Conservation (phyloP, 2,888 invertebrate species). For the Sminthurinus aureus region DNA sequence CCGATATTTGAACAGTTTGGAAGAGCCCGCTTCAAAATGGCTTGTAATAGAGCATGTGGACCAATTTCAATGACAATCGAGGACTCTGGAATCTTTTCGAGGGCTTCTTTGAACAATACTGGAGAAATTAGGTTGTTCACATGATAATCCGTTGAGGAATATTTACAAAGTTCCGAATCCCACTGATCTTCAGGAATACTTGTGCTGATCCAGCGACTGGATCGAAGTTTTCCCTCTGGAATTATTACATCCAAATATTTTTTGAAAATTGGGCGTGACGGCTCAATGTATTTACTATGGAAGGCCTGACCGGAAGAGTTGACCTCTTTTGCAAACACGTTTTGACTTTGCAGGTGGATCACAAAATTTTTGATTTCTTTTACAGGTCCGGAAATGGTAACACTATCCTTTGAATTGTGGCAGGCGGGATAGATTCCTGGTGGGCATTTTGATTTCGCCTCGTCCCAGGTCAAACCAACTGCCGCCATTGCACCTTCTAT, state of each 20-base stretch:
- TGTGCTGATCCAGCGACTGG: conserved; percentile 67
- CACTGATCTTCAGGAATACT: conserved; percentile 67
- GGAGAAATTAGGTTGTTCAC: conserved; percentile 67
- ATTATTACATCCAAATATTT: too few relatives aligned
- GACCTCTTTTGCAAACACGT: conserved; percentile 81
- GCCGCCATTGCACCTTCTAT: conserved; percentile 88
- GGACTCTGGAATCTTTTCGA: conserved; percentile 66
- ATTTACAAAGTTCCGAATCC: conserved; percentile 63
- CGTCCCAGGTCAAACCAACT: conserved; percentile 84
- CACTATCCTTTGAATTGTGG: conserved; percentile 92
- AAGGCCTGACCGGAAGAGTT: conserved; percentile 90
- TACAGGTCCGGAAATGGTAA: conserved; percentile 90
- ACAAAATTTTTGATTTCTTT: conserved; percentile 74
- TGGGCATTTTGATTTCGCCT: conserved; percentile 76
- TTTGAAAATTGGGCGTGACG: conserved; percentile 80
- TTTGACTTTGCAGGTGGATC: conserved; percentile 72
- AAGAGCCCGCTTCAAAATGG: conserved; percentile 67
- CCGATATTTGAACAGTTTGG: conserved; percentile 65
- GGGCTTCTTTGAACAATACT: conserved; percentile 67
- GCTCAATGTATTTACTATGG: conserved; percentile 87
- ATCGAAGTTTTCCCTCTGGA: conserved; percentile 65
- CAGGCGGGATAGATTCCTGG: conserved; percentile 87
- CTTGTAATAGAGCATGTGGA: conserved; percentile 65
- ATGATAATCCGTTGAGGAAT: conserved; percentile 66
- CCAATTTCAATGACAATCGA: conserved; percentile 66